phyloP scores from a whole-genome alignment of 2,797 vertebrate species.

The Antrozous pallidus region DNA sequence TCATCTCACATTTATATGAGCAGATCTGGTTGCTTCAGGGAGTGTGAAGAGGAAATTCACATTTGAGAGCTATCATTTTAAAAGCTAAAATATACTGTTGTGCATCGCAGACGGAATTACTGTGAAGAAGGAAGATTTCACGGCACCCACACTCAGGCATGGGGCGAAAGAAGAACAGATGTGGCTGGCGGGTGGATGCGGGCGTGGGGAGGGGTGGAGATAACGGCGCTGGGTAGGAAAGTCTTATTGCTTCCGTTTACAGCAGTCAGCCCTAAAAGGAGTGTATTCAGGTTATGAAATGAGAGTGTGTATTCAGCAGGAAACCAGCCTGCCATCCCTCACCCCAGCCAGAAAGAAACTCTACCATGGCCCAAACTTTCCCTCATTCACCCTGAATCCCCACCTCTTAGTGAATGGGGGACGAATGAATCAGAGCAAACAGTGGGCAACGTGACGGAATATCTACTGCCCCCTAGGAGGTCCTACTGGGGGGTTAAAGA shows the following conservation, averaged over 20 bases:
- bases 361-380: background rate
- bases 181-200: background rate
- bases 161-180: background rate
- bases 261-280: background rate
- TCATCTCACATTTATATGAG: background rate
- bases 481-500: background rate
- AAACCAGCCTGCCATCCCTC: background rate
- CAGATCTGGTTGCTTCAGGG: background rate
- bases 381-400: background rate
- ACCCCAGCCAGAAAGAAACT: background rate
- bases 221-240: constrained; percentile 68
- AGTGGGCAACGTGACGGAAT: background rate
- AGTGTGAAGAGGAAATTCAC: constrained; percentile 22
- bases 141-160: background rate
- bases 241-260: constrained; percentile 53
- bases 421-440: background rate
- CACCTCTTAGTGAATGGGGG: background rate
- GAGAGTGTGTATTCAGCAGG: background rate
- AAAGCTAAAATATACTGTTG: background rate
- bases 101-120: background rate
- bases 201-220: constrained; percentile 42
- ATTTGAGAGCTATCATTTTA: constrained; percentile 41
- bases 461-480: background rate
- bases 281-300: background rate
- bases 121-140: constrained; percentile 29